phyloP scores from a whole-genome alignment of 2,113 vertebrate species.

The Rhinolophus ferrumequinum region DNA sequence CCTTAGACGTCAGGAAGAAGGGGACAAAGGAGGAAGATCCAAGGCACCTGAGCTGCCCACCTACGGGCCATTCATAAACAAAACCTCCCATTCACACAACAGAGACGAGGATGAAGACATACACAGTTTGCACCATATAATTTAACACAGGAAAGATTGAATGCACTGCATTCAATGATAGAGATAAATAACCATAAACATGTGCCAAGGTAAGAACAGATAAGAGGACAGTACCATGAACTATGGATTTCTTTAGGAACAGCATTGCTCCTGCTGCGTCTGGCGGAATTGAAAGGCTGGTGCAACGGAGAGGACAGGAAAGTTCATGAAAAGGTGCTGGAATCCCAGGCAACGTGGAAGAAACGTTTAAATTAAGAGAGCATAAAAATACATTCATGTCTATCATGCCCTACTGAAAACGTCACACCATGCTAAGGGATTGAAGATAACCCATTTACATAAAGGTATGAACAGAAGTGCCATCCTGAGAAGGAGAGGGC shows the following conservation, averaged over 20 bases:
- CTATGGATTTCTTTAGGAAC: background rate
- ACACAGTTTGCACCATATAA: background rate
- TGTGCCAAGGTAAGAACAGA: background rate
- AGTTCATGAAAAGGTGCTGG: background rate
- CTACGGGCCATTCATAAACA: background rate
- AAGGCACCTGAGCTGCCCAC: background rate
- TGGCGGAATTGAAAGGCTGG: background rate
- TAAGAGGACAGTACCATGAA: background rate
- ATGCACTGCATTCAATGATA: background rate
- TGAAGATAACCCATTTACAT: background rate
- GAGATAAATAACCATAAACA: background rate
- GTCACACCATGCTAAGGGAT: background rate
- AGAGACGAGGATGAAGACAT: background rate
- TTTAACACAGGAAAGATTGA: constrained; percentile 15
- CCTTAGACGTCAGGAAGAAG: constrained; percentile 4
- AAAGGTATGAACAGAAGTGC: background rate
- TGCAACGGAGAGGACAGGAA: background rate
- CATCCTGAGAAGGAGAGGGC: background rate
- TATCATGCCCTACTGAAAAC: background rate
- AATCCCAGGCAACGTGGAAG: background rate
- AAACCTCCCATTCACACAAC: background rate
- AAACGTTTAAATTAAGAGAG: background rate
- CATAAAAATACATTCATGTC: background rate
- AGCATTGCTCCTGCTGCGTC: background rate
- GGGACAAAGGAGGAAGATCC: background rate